Base-by-base conservation (phyloP, 2,888 invertebrate genomes). In the Zaprionus bogoriensis region DNA sequence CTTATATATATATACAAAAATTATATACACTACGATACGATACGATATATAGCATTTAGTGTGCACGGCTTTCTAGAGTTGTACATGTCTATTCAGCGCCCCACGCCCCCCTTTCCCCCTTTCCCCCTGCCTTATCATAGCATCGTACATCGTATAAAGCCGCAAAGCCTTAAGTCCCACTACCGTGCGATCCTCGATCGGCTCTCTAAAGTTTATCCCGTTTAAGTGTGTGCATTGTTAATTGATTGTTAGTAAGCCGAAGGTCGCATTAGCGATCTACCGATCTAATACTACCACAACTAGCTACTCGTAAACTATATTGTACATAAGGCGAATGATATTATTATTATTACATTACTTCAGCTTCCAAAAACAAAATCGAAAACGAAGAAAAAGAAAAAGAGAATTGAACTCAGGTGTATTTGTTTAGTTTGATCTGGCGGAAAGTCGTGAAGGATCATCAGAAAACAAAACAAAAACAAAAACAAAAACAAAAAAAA, bases 21-120 rank as follows among this genome's bases (percentile, higher is more conserved):
- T 10, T 32, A 52, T 20, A 32, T 44, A 23, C 9, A 28, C 14
- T 6, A 3, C 27, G 27, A 27, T 27, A 6, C 9, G 2, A 27
- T 27, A 44, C 20, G 25, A 25, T 25, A 27, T n/a, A 53, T 72
- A 73, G 73, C 64, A 68, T 73, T 73, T 72, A 73, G 53, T 65
- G 63, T 52, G 67, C 67, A 72, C 67, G 58, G 72, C 72, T 72
- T 67, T 73, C 55, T 72, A 72, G 68, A 64, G 63, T 42, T 53
- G 52, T 69, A 69, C 67, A 61, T 69, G 67, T 69, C 67, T 66
- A 69, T 10, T 2, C 9, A n/a, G n/a, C n/a, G n/a, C n/a, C n/a
- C n/a, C n/a, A n/a, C n/a, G 9, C 4, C 27, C 9, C 27, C 27
- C 27, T 10, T 6, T 7, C 27, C 27, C 27, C 27, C 27, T 6